Evolutionary conservation across 2,888 invertebrate genomes (phyloP).

Genomic region (Dermolepida albohirtum): DNA sequence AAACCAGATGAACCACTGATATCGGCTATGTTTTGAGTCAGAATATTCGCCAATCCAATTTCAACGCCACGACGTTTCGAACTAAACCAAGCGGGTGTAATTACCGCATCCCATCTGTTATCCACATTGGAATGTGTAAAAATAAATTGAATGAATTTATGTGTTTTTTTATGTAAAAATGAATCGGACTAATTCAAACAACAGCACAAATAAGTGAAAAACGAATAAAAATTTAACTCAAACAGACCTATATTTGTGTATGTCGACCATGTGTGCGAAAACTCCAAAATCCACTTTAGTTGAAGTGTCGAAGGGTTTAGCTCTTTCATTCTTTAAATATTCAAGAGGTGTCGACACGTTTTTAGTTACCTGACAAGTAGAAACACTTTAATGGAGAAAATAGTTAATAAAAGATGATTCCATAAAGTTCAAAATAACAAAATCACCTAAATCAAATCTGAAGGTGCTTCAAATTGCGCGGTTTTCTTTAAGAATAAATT

Average conservation of each 20-base stretch:
- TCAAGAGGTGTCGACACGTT: conserved; percentile 10
- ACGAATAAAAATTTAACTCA: conserved; percentile 4
- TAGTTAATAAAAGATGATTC: not conserved
- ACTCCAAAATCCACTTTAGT: conserved; percentile 43
- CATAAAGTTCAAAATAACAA: not conserved
- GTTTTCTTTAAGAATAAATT: no score
- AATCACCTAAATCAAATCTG: no score
- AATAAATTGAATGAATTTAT: not conserved
- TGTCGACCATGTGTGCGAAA: conserved; percentile 42
- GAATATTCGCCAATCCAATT: conserved; percentile 34
- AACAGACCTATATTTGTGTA: conserved; percentile 44
- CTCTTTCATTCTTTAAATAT: conserved; percentile 36
- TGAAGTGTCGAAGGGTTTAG: conserved; percentile 35
- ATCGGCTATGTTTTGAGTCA: conserved; percentile 34
- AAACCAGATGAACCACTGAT: conserved; percentile 33
- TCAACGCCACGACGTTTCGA: conserved; percentile 33
- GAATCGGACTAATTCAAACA: no score
- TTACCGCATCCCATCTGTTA: conserved; percentile 32
- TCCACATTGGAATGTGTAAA: not conserved
- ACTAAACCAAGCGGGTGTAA: conserved; percentile 41
- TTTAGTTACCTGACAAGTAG: conserved; percentile 20
- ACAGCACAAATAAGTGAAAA: no score
- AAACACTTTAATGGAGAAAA: not conserved
- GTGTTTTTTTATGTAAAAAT: no score
- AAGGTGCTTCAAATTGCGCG: no score